Conservation (phyloP, 2,113 vertebrate genomes). For the Neodon shergylaensis region DNA sequence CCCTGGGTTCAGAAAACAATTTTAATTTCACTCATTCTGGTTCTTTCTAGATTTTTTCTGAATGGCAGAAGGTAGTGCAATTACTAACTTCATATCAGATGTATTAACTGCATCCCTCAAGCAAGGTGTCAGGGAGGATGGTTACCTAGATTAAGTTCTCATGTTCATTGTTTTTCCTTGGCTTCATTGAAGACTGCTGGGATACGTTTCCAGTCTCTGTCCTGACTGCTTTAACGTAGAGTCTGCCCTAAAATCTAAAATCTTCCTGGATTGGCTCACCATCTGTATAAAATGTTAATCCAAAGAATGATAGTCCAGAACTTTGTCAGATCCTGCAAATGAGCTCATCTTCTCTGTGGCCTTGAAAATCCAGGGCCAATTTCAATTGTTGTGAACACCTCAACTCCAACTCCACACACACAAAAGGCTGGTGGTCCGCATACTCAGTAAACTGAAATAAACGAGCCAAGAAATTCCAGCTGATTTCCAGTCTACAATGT, state of each 20-base stretch:
- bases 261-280: background rate
- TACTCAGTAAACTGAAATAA: background rate
- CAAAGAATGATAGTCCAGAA: constrained; percentile 6
- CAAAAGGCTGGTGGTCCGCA: background rate
- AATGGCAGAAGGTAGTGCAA: background rate
- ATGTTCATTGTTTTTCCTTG: constrained; percentile 13
- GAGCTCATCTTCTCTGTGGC: background rate
- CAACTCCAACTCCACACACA: background rate
- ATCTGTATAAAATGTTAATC: constrained; percentile 15
- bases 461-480: background rate
- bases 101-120: background rate
- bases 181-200: background rate
- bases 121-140: background rate
- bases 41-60: constrained; percentile 51
- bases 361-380: constrained; percentile 14
- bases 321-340: background rate
- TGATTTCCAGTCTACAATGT: background rate
- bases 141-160: background rate
- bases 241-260: background rate
- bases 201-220: background rate
- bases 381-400: background rate
- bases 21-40: constrained; percentile 26
- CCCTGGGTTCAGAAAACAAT: background rate
- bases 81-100: background rate
- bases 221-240: background rate